These are phyloP conservation scores for Cotesia congregata DNA, from an alignment of 2,888 invertebrate genomes.

Conservation along the genomic window DNA sequence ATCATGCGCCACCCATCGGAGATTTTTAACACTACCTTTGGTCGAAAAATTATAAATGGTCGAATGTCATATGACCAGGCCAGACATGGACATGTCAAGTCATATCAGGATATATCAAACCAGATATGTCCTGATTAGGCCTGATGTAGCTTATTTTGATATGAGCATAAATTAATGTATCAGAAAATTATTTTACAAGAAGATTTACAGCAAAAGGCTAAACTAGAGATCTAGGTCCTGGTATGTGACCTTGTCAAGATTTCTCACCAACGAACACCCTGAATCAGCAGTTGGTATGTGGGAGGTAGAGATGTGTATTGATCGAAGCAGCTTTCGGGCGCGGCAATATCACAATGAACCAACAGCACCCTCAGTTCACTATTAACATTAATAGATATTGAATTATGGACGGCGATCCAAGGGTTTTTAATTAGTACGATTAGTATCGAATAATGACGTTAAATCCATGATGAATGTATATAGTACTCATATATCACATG, in stretches of 20 bases:
- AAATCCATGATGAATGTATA: not conserved
- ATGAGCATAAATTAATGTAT: no score
- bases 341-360: constrained; percentile 36
- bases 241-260: constrained; percentile 2
- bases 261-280: constrained; percentile 29
- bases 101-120: no score
- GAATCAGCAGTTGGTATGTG: constrained; percentile 26
- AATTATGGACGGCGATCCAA: not conserved
- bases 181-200: no score
- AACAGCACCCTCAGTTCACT: not conserved
- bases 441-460: not conserved
- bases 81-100: no score
- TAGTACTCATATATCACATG: not conserved
- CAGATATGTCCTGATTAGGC: no score
- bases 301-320: constrained; percentile 63
- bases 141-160: no score
- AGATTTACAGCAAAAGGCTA: not conserved
- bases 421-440: not conserved
- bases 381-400: not conserved
- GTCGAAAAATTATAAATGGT: no score
- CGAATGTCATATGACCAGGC: no score
- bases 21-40: no score
- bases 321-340: constrained; percentile 62
- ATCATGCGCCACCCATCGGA: no score
- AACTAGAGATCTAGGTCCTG: constrained; percentile 9